Evolutionary conservation across 2,888 invertebrate genomes (phyloP), one percentile per base, ranked within the genome.

Genomic region (Lycophotia porphyrea): DNA sequence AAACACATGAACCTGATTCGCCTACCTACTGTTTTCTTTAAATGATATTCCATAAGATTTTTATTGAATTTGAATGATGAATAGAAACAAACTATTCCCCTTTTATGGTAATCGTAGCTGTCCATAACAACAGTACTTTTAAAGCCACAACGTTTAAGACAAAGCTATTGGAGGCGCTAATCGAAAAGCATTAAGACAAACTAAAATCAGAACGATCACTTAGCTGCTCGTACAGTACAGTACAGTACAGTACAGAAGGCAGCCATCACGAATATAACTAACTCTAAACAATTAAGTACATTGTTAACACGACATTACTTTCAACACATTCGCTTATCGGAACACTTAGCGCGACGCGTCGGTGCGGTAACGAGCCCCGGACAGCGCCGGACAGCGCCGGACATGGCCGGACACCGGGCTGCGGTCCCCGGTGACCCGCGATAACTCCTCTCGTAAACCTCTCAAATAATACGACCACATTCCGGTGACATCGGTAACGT

Each of bases 401-500:
- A 9, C 24, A 15, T 27, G 27, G 39, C n/a, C 44, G 47, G 42
- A 11, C 42, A 24, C n/a, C 27, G 36, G 36, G 67, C 39, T 21
- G 64, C 49, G 31, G 39, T 24, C 61, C 47, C 70, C 34, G 44
- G 31, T 71, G 71, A 81, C 87, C 80, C 70, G 31, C 70, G 73
- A 72, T 84, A 78, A 74, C 80, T 77, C 63, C 70, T 69, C 76
- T 84, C 82, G 84, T 82, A 82, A 84, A 84, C 71, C 76, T 82
- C 70, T 81, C 82, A 69, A 63, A 71, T 84, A 73, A 84, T 74
- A 84, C 78, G 85, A 83, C 83, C 84, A 80, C 86, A 86, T 87
- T 87, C 87, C 87, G 73, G 73, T 80, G 78, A 83, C 83, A 70
- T 36, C 60, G 49, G 71, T 82, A 82, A 84, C 71, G 63, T 84